Conservation (phyloP, 2,113 vertebrate species). For the Eubucco bourcierii region DNA sequence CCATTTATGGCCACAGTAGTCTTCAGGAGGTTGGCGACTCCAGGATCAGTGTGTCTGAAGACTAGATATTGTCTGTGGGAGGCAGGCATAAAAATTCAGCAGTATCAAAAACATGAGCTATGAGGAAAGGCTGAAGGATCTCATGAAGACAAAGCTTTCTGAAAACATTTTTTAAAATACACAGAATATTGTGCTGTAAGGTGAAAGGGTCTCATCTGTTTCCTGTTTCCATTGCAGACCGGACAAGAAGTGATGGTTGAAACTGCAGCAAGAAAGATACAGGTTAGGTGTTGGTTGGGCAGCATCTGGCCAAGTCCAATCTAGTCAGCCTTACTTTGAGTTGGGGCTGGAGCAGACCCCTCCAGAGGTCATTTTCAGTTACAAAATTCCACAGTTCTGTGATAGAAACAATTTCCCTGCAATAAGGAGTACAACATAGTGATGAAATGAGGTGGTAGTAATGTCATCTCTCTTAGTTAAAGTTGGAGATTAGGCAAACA, state of each 20-base stretch:
- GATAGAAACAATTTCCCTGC: neutral
- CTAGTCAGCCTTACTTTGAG: neutral
- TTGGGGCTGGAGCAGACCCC: neutral
- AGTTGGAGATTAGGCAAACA: neutral
- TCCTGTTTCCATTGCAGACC: neutral
- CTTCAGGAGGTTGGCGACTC: neutral
- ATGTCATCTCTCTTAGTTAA: neutral
- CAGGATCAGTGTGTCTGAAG: neutral
- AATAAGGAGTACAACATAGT: neutral
- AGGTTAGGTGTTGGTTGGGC: neutral
- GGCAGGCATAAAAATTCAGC: neutral
- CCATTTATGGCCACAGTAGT: neutral
- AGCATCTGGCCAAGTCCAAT: neutral
- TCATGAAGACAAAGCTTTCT: neutral
- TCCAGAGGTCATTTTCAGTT: neutral
- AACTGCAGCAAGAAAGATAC: neutral
- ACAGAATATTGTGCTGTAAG: neutral
- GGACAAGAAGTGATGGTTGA: neutral
- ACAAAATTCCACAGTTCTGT: neutral
- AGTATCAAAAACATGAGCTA: neutral
- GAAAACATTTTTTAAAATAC: neutral
- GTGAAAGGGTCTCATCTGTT: neutral
- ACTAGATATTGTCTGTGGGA: neutral
- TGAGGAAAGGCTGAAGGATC: neutral
- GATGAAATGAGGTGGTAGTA: neutral